phyloP scores from a whole-genome alignment of 2,113 vertebrate species.

The Dasyornis broadbenti region DNA sequence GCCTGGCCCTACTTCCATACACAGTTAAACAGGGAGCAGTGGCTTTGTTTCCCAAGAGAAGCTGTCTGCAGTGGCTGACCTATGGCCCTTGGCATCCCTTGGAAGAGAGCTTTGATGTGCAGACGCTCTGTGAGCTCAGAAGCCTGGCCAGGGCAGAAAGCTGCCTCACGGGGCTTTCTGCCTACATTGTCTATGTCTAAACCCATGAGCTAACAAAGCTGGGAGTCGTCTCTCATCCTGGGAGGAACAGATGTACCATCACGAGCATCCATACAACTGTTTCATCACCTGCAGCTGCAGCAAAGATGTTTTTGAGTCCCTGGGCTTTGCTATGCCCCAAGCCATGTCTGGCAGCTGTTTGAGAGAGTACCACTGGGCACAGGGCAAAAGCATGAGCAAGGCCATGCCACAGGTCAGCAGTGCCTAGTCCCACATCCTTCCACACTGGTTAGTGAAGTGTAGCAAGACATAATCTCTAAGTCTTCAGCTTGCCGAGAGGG shows the following conservation, averaged over 20 bases:
- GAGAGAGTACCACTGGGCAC: background rate
- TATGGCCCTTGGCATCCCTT: too few species aligned
- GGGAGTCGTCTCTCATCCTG: background rate
- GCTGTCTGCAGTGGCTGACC: background rate
- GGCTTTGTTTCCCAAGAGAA: background rate
- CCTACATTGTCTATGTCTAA: background rate
- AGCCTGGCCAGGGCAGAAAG: background rate
- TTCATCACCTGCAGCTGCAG: background rate
- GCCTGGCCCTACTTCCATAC: background rate
- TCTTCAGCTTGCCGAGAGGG: background rate
- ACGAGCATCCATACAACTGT: background rate
- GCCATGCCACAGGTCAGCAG: background rate
- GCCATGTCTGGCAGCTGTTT: background rate
- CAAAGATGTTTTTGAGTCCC: background rate
- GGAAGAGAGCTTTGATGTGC: background rate
- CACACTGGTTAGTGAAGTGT: background rate
- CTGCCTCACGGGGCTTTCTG: background rate
- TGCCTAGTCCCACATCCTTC: background rate
- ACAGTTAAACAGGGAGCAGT: background rate
- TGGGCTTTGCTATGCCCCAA: background rate
- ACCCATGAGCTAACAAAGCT: background rate
- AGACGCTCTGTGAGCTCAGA: background rate
- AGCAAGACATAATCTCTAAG: background rate
- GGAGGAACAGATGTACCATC: background rate
- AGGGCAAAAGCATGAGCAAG: background rate